These are phyloP conservation scores for Sus scrofa DNA, from an alignment of 2,113 vertebrate genomes.

Conservation along the genomic window DNA sequence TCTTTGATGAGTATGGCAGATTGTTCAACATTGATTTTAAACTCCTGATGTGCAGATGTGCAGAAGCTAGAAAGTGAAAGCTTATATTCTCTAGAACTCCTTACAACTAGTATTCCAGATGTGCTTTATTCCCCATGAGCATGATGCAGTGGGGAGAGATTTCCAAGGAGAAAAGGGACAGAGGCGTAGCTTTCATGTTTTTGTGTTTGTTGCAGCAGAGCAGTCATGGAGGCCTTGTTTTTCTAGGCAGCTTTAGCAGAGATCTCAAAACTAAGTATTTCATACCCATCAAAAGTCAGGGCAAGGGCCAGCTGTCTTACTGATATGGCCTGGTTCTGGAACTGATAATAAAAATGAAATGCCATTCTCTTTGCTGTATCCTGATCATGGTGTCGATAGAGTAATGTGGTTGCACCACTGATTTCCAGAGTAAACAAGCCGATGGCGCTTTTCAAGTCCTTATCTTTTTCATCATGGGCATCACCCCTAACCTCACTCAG, in stretches of 20 bases:
- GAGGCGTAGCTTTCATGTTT: not conserved
- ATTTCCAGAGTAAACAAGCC: not conserved
- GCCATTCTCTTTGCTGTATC: not conserved
- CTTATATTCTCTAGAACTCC: not conserved
- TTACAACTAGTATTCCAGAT: not conserved
- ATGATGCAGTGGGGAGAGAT: not conserved
- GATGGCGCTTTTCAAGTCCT: not conserved
- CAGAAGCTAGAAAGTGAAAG: not conserved
- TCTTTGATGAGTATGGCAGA: not conserved
- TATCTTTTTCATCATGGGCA: not conserved
- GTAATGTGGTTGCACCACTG: not conserved
- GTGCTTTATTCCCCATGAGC: not conserved
- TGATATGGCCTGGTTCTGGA: not conserved
- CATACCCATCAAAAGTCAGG: not conserved
- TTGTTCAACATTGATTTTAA: not conserved
- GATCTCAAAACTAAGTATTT: not conserved
- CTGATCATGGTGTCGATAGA: not conserved
- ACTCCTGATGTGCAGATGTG: not conserved
- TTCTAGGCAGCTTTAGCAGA: not conserved
- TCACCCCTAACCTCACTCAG: not conserved
- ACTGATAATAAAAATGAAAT: not conserved
- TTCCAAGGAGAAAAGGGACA: not conserved
- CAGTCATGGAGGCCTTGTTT: not conserved
- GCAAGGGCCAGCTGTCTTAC: not conserved
- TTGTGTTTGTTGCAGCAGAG: not conserved